Evolutionary conservation across 2,888 invertebrate genomes (phyloP).

Genomic region (Troides oblongomaculatus): DNA sequence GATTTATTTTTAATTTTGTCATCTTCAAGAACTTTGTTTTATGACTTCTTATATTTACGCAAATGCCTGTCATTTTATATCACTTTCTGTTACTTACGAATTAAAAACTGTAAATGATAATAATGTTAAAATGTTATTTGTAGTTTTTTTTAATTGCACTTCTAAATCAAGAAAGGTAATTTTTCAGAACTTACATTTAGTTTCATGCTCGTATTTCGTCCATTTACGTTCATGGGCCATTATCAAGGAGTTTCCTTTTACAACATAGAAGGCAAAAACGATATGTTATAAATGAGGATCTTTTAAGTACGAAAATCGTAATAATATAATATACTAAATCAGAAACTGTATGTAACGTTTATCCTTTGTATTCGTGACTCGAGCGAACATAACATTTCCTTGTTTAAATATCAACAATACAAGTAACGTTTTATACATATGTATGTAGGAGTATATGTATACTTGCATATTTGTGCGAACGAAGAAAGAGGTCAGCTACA

Average conservation of each 20-base stretch:
- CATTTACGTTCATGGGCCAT: not conserved
- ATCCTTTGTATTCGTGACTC: constrained; percentile 24
- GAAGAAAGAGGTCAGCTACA: constrained; percentile 24
- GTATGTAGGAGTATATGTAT: not conserved
- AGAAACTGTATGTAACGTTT: not conserved
- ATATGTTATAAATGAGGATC: not conserved
- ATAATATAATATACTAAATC: not conserved
- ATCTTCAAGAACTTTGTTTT: too few relatives aligned
- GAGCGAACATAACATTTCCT: constrained; percentile 21
- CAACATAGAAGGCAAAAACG: not conserved
- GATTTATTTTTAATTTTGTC: too few relatives aligned
- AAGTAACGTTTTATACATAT: constrained; percentile 5
- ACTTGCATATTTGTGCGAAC: constrained; percentile 5
- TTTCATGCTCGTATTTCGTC: not conserved
- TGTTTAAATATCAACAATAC: constrained; percentile 19
- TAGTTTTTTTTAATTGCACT: too few relatives aligned
- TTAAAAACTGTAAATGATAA: too few relatives aligned
- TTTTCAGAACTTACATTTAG: not conserved
- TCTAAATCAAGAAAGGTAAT: not conserved
- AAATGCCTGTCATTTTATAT: too few relatives aligned
- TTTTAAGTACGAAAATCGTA: not conserved
- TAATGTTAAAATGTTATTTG: too few relatives aligned
- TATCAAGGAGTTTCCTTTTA: not conserved
- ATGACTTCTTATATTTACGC: too few relatives aligned
- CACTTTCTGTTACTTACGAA: too few relatives aligned